Base-by-base conservation (phyloP, 2,888 invertebrate species). In the Allygus modestus region DNA sequence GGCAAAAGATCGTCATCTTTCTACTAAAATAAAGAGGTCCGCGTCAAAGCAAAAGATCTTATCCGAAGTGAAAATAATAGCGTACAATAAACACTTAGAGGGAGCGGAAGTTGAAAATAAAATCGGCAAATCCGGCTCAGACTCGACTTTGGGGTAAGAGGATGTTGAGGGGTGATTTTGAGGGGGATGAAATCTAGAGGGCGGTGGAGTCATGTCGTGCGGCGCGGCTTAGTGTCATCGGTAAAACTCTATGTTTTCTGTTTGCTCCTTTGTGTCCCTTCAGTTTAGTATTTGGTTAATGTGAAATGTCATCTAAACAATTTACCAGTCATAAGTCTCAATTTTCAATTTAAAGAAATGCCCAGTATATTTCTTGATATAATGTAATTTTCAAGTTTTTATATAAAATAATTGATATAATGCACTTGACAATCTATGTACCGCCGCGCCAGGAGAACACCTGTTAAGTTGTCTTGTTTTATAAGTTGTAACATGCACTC, bases 71-170 rank as follows among this genome's bases (percentile, higher is more conserved):
- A 31, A 65, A 65, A 65, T 65, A 65, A 65, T 28, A 65, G 31
- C 20, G 17, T 65, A 65, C 65, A 31, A 31, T 65, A 65, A 65
- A 65, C 65, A 65, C 65, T 65, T 58, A 31, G 31, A 31, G 31
- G 15, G 31, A 17, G 31, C 65, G 65, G 65, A 65, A 65, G 65
- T 65, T 65, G 65, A 65, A 65, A 65, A 65, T 65, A 65, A 65
- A 65, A 65, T 65, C 65, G 65, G 65, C 65, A 65, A 58, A 65
- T 65, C 65, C 65, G 65, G 65, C 65, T 65, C 65, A 65, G 65
- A 31, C 28, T 31, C 65, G 65, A 65, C 65, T 58, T 26, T 20
- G 15, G 65, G 31, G 28, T 28, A 58, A 58, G 58, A 65, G 65
- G 31, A 31, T 28, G 31, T 65, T 2, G 26, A 23, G 58, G 58